Evolutionary conservation across 1,140 invertebrate genomes (phyloP), one percentile per base, ranked within the genome.

Genomic region (Dermatophagoides farinae): DNA sequence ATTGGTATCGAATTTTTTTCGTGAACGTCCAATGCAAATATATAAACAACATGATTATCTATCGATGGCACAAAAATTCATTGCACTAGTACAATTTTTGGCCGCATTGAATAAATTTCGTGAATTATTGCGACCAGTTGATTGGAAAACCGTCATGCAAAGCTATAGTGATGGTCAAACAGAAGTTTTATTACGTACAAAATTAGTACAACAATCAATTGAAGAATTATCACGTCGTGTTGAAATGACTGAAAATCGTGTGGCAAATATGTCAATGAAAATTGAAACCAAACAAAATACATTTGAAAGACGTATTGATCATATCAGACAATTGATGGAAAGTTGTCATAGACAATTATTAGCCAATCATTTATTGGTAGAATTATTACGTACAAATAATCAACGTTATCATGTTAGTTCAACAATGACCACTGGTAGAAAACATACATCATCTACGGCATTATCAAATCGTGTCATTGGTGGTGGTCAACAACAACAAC

Each of bases 141-240:
- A 93, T 75, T 88, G 93, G 66, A 88, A 91, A 75, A 89, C 92
- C 74, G 88, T 93, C 63, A 91, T 93, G 69, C 88, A 93, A 75
- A 88, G 91, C 72, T 92, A 89, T 76, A 88, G 85, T 50, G 86
- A 86, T 62, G 87, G 87, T 55, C 86, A 92, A 74, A 82, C 86
- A 59, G 87, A 90, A 73, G 81, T 90, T 69, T 78, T 89, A 66
- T 81, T 82, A 67, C 75, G 86, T 72, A 84, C 87, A 62, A 88
- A 86, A 78, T 82, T 79, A 71, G 75, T 90, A n/a, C 58, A 60
- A 60, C 41, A 50, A 20, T 16, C 31, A 11, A 47, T 60, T 16
- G 58, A 60, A 23, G 46, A 50, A n/a, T 39, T 60, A 18, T 20
- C 14, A 18, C 22, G 46, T 11, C n/a, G 44, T 18, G 22, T 60